Percentiles rank a stretch among this genome's conserved stretches.
Evolutionary conservation across 2,113 vertebrate genomes (phyloP).

Genomic region (Corvus hawaiiensis): DNA sequence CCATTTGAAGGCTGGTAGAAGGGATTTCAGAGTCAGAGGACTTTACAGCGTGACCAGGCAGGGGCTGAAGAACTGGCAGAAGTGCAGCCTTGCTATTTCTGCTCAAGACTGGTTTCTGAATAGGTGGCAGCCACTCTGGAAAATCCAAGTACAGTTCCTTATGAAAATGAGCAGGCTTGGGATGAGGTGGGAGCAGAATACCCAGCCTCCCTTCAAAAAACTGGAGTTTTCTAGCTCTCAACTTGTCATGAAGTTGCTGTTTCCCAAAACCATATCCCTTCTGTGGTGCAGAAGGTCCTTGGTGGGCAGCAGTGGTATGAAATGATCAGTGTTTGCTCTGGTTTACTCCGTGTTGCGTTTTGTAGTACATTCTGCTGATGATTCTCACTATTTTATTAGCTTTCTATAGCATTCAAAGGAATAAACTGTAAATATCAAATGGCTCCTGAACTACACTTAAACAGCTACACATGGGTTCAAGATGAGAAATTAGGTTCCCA

Average conservation of each 20-base stretch:
- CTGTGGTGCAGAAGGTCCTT: neutral
- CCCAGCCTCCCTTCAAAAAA: neutral
- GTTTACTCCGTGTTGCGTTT: neutral
- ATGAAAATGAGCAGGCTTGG: neutral
- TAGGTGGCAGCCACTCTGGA: neutral
- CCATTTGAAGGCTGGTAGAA: neutral
- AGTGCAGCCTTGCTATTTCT: neutral
- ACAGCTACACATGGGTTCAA: constrained; percentile 22
- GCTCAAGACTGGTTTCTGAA: neutral
- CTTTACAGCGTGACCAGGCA: neutral
- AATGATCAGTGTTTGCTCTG: neutral
- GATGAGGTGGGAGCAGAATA: neutral
- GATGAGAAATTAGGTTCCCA: neutral
- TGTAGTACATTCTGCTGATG: neutral
- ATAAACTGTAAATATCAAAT: constrained; percentile 8
- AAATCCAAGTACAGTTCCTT: neutral
- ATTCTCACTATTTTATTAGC: neutral
- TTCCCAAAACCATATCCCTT: neutral
- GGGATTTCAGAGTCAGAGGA: neutral
- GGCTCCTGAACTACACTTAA: neutral
- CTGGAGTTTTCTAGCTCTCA: neutral
- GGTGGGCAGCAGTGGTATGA: neutral
- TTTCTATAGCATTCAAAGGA: neutral
- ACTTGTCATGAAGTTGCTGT: neutral
- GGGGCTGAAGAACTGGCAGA: neutral